Conservation (phyloP, 1,140 invertebrate species). For the Centruroides vittatus region DNA sequence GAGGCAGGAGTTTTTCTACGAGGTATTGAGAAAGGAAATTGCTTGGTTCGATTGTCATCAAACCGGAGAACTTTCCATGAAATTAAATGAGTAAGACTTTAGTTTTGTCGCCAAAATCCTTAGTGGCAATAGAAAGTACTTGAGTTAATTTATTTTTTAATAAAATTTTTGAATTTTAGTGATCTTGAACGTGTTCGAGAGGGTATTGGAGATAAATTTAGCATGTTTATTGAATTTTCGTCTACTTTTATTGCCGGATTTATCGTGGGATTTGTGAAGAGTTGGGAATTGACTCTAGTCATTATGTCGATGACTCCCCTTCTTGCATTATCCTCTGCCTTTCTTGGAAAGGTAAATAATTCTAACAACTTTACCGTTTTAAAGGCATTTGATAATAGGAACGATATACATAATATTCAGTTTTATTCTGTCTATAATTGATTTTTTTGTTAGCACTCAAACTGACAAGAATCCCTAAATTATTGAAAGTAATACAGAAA, state of each 20-base stretch:
- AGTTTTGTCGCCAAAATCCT: neutral
- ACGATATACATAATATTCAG: too few relatives aligned
- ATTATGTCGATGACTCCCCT: conserved; percentile 14
- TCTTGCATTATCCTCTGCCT: conserved; percentile 13
- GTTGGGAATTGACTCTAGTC: conserved; percentile 14
- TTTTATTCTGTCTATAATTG: too few relatives aligned
- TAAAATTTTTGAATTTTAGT: conserved; percentile 21
- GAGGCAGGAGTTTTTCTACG: conserved; percentile 24
- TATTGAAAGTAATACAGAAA: too few relatives aligned
- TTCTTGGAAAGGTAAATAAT: conserved; percentile 13
- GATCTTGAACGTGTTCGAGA: conserved; percentile 38
- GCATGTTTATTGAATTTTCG: conserved; percentile 27
- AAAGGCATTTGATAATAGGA: too few relatives aligned
- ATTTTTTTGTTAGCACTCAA: too few relatives aligned
- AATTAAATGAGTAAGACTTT: conserved; percentile 59
- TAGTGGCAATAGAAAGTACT: too few relatives aligned
- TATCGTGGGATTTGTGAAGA: conserved; percentile 16
- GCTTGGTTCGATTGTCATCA: conserved; percentile 68
- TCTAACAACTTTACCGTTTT: neutral
- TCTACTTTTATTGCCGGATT: conserved; percentile 23
- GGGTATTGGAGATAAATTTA: conserved; percentile 40
- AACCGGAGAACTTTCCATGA: conserved; percentile 61
- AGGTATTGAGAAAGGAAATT: conserved; percentile 51
- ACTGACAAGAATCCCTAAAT: too few relatives aligned
- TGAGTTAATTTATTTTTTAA: neutral